Evolutionary conservation across 2,797 vertebrate genomes (phyloP).

Genomic region (Lepilemur septentrionalis): DNA sequence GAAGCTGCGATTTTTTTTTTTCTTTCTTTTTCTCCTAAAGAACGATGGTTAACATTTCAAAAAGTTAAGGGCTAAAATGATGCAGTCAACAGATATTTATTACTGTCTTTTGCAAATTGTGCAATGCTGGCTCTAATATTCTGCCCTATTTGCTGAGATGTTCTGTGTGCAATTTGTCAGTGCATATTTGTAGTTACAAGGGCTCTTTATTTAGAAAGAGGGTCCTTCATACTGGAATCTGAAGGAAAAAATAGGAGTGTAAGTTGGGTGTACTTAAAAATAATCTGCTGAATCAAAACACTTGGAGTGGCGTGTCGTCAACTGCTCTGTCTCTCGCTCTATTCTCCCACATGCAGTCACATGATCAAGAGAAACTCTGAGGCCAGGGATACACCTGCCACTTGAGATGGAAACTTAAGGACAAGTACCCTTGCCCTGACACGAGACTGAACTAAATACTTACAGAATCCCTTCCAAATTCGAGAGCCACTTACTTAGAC

Average conservation of each 20-base stretch:
- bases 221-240: neutral
- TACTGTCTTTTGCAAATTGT: neutral
- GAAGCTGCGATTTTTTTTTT: neutral
- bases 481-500: neutral
- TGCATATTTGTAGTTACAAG: neutral
- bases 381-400: neutral
- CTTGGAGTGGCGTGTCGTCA: neutral
- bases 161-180: neutral
- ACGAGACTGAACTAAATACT: neutral
- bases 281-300: neutral
- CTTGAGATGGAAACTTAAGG: neutral
- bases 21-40: neutral
- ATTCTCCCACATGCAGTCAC: neutral
- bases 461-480: neutral
- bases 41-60: neutral
- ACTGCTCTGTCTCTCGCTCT: neutral
- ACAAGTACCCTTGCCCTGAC: neutral
- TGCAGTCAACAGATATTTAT: neutral
- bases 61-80: neutral
- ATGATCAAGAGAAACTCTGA: neutral
- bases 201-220: neutral
- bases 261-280: slow-evolving; percentile 37
- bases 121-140: neutral
- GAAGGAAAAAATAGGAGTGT: neutral
- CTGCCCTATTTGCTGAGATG: neutral